Base-by-base conservation (phyloP, 2,113 vertebrate genomes). In the Chionodraco myersi region DNA sequence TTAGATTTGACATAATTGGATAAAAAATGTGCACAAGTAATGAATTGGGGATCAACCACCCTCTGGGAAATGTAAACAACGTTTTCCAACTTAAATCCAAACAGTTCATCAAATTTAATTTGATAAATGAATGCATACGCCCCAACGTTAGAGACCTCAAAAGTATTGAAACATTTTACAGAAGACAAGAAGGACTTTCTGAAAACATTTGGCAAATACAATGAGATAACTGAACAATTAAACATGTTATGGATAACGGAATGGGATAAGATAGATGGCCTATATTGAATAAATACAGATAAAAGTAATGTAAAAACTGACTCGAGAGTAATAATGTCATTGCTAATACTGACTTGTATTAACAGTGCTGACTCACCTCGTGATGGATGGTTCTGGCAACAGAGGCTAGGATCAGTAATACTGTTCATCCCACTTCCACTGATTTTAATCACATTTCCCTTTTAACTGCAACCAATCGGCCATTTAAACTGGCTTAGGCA, bases 361-460 rank as follows among this genome's bases (percentile, higher is more conserved):
- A 64, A 12, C 34, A 44, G 12, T 34, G 16, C 41, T 48, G 41
- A 56, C 41, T 65, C 9, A 0, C 15, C 26, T 75, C 10, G 15
- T 65, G 61, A 48, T 57, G 52, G 51, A 48, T 66, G 13, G 54
- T 41, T 18, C 2, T 21, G 13, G 41, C 52, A 3, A 26, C 26
- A 34, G 23, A 30, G 53, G 7, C 26, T 3, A 3, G 9, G 62
- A 66, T 66, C 53, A 23, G 44, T 36, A 14, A 66, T 16, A 23
- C 30, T 41, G 26, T 41, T 47, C n/a, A 58, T 57, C 41, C 12
- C 53, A 76, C 62, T 51, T 59, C 18, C 26, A 4, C 56, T 68
- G 54, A 68, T 67, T 52, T 68, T 30, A 52, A 75, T 34, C 47
- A 26, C 70, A 62, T n/a, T 36, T 62, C n/a, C n/a, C 30, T 56